phyloP scores from a whole-genome alignment of 2,113 vertebrate genomes.

The Syrrhaptes paradoxus region DNA sequence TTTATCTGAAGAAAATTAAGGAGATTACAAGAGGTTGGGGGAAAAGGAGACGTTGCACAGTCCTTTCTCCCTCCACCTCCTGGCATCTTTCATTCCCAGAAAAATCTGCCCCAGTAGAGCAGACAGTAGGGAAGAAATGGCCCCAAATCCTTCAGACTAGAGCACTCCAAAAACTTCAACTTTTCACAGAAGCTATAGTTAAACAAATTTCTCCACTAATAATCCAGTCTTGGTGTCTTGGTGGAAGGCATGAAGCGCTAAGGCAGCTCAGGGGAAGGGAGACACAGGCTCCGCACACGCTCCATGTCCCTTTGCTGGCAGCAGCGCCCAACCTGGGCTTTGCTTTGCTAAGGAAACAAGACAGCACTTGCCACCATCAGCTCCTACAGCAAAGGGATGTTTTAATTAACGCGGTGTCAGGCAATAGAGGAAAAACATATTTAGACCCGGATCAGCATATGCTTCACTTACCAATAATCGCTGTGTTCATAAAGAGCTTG shows the following conservation, averaged over 20 bases:
- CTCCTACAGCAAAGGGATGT: background rate
- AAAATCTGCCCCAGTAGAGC: background rate
- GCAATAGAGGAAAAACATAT: constrained; percentile 26
- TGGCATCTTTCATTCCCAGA: background rate
- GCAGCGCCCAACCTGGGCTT: background rate
- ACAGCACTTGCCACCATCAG: background rate
- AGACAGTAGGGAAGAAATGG: background rate
- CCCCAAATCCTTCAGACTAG: background rate
- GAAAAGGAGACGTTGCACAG: background rate
- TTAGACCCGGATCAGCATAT: constrained; percentile 21
- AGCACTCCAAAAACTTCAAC: background rate
- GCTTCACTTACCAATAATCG: constrained; percentile 24
- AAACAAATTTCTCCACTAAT: background rate
- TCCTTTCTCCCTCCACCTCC: background rate
- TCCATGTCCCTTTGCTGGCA: background rate
- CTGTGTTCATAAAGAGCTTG: background rate
- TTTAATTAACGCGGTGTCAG: constrained; percentile 36
- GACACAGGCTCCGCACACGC: rapidly evolving
- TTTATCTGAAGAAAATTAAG: background rate
- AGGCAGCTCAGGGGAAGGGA: background rate
- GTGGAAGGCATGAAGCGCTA: rapidly evolving
- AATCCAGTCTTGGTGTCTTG: rapidly evolving
- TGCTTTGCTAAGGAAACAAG: background rate
- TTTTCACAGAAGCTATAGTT: background rate
- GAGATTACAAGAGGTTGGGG: background rate